Base-by-base conservation (phyloP, 2,797 vertebrate genomes). In the Thalassophryne amazonica region DNA sequence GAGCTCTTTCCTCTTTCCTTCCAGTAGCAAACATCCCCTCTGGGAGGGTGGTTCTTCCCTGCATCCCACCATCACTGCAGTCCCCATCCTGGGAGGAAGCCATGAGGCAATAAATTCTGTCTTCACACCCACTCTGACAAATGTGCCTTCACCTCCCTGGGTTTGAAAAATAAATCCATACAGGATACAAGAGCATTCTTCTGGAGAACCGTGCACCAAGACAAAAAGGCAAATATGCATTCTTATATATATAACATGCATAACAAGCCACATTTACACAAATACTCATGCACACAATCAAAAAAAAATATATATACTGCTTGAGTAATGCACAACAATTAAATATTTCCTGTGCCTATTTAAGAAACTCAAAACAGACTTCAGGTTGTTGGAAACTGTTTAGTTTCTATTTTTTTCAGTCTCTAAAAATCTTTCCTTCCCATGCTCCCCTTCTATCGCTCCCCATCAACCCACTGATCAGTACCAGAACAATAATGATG, bases 81-180 rank as follows among this genome's bases (percentile, higher is more conserved):
- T 76, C 77, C 60, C 72, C 78, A 83, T 93, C 90, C 92, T 81
- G 88, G 88, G 82, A 86, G 91, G 92, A 93, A 91, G 90, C 86
- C 87, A 77, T 61, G 38, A 68, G 76, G 87, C 88, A 83, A 85
- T 92, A 89, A 88, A 92, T 92, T 90, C 85, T 83, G 66, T 83
- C 86, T 93, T 93, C 91, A 93, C 91, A 81, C 91, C 91, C 89
- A 76, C 81, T 84, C 80, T 84, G 90, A 92, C 90, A 92, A 91
- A 81, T 83, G 73, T 62, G 76, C 67, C 85, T 83, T 83, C 81
- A 86, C 73, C 78, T 84, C 76, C 69, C 38, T 24, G 67, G 51
- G 80, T 78, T 76, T 75, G 56, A 49, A 86, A 86, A 89, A 90
- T 84, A 88, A 80, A 83, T 81, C 47, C 61, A 50, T 60, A 40